Evolutionary conservation across 2,113 vertebrate genomes (phyloP), one percentile per base, ranked within the genome.

Genomic region (Pantherophis guttatus): DNA sequence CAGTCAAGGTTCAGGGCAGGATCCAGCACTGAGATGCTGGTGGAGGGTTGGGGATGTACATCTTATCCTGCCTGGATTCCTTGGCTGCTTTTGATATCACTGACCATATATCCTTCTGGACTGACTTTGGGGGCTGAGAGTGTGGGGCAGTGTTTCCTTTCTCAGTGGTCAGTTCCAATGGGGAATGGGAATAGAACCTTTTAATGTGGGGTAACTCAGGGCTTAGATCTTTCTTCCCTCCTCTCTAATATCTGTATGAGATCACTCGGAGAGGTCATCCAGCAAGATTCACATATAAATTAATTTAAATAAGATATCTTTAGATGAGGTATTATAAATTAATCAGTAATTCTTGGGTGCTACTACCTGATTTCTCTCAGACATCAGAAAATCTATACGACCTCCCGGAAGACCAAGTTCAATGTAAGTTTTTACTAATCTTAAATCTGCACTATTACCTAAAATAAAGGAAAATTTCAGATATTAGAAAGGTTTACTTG

Each of bases 371-470:
- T 99, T 99, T 94, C 99, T 98, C 95, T 99, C 99, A 23, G 99
- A 99, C 99, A 99, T 99, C 29, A 99, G 98, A 96, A 99, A 99
- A 96, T 99, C 99, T 96, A 99, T 98, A 92, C 98, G 98, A 97
- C 98, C 98, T 91, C 99, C 99, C 95, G 99, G 99, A 21, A 99
- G 97, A 94, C 99, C 99, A 90, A 99, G 99, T 95, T 99, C 99
- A 96, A 99, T 98, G 39, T 99, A 99, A 50, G 99, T 99, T 97
- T 99, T 99, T 95, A 99, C 99, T 94, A 99, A 97, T 95, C 99
- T 98, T 52, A 99, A 98, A 96, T 99, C 99, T 92, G 99, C 99
- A 93, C 99, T 99, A 97, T 99, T 99, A 93, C 99, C 99, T 97
- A 39, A 97, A 97, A 93, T 89, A 95, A 48, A 92, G 50, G 95